Evolutionary conservation across 2,797 vertebrate genomes (phyloP), one percentile per base, ranked within the genome.

Genomic region (Jordanella pulchra): DNA sequence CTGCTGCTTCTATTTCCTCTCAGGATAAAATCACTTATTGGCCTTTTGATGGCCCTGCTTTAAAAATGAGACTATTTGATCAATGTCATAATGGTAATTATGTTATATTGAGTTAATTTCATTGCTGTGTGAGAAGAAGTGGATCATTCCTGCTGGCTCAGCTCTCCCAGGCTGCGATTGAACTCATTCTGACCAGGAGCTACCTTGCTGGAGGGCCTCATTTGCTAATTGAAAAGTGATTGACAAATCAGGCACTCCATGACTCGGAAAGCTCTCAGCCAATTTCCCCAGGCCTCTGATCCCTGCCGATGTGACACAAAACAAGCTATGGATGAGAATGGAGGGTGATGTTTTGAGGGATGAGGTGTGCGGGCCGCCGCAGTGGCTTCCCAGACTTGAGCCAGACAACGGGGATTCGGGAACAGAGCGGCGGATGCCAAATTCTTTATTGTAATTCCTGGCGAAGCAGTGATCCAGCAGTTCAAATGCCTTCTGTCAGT

Each of bases 221-320:
- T 92, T 89, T 90, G 80, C 85, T 90, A 91, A 92, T 91, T 90
- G 89, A 88, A 91, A 90, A 89, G 85, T 79, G 87, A 90, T 87
- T 72, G 87, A 89, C 89, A 76, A 84, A 89, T 89, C 86, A 76
- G 86, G 73, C 71, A 81, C 77, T 80, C 54, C 88, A 76, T 89
- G 91, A 87, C 85, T 58, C 71, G 75, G 84, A 91, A 88, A 86
- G 76, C 76, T 72, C 72, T 85, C 79, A 21, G 84, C 83, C 84
- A 86, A 84, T 90, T 88, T 77, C 28, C 35, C 69, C 53, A 76
- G 68, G 56, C 14, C 42, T 39, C 47, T 55, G 73, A 53, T 69
- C 56, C 67, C 76, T 27, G 56, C 44, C 15, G 45, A 73, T 4
- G 67, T 58, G 79, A 67, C 65, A 17, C 44, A 14, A 23, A 23